phyloP scores from a whole-genome alignment of 2,888 invertebrate species.

The Euplexia lucipara region DNA sequence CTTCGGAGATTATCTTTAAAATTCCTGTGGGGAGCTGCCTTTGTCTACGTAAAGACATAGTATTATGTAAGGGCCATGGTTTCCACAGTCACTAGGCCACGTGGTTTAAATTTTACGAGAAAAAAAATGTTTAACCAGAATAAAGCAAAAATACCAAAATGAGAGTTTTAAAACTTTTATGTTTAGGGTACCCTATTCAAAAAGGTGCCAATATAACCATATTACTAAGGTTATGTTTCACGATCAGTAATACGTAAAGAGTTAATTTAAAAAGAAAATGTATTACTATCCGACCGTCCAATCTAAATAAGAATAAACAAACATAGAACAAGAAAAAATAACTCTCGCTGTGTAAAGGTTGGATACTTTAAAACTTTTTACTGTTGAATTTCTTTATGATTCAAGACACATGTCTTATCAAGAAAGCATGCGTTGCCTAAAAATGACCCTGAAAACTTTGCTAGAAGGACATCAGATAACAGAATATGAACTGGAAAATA shows the following conservation, averaged over 20 bases:
- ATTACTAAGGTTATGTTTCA: too few species aligned
- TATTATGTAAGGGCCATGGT: slow-evolving; percentile 24
- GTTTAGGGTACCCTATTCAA: neutral
- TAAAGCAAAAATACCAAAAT: neutral
- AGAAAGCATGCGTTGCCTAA: neutral
- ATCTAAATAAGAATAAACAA: too few species aligned
- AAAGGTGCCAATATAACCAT: too few species aligned
- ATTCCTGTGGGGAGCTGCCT: slow-evolving; percentile 33
- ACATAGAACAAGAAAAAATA: too few species aligned
- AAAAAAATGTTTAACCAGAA: neutral
- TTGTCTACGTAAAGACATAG: slow-evolving; percentile 38
- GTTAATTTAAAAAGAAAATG: too few species aligned
- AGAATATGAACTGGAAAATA: slow-evolving; percentile 15
- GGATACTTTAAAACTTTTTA: too few species aligned
- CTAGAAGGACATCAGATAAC: neutral
- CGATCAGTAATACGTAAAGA: too few species aligned
- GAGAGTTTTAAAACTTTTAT: neutral
- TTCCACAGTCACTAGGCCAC: slow-evolving; percentile 1
- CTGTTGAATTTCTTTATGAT: too few species aligned
- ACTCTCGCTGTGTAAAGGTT: too few species aligned
- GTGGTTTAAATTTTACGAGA: slow-evolving; percentile 1
- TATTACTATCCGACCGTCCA: too few species aligned
- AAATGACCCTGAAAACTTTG: neutral
- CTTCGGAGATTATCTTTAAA: slow-evolving; percentile 41
- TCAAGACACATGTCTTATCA: neutral